A percentile compares a stretch with the other conserved stretches of the same genome.
phyloP scores from a whole-genome alignment of 2,113 vertebrate genomes.

The Pica pica region DNA sequence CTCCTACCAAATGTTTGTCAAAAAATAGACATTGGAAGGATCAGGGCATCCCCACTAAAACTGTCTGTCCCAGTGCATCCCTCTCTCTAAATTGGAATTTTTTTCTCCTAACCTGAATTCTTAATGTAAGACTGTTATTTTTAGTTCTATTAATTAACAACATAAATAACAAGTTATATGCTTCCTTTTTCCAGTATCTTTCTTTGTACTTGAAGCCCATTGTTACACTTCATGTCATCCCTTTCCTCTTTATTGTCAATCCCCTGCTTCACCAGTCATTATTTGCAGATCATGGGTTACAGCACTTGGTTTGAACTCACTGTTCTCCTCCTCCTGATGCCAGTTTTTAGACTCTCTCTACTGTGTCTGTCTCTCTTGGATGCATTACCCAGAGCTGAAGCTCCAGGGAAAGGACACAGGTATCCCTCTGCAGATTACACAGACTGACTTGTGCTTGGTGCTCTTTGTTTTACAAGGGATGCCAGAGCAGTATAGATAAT shows the following conservation, averaged over 20 bases:
- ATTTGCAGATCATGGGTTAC: not conserved
- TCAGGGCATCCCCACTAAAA: not conserved
- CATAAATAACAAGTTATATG: not conserved
- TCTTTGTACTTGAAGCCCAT: not conserved
- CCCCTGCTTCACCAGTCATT: too few species aligned
- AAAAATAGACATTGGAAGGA: not conserved
- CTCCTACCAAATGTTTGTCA: not conserved
- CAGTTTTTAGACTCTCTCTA: not conserved
- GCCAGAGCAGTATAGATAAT: not conserved
- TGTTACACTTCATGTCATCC: not conserved
- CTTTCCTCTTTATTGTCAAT: not conserved
- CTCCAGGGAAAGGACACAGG: not conserved
- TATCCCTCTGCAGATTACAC: not conserved
- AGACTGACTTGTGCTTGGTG: not conserved
- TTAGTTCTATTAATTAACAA: not conserved
- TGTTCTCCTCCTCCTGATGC: not conserved
- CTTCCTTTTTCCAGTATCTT: not conserved
- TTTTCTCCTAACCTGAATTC: not conserved
- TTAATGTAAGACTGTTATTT: not conserved
- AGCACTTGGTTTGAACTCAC: not conserved
- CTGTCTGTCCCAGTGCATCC: not conserved
- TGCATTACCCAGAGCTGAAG: not conserved
- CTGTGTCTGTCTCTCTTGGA: not conserved
- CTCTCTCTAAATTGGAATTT: rapidly evolving
- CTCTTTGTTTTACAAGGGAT: not conserved